phyloP scores from a whole-genome alignment of 2,888 invertebrate species.

The Papilio demoleus region DNA sequence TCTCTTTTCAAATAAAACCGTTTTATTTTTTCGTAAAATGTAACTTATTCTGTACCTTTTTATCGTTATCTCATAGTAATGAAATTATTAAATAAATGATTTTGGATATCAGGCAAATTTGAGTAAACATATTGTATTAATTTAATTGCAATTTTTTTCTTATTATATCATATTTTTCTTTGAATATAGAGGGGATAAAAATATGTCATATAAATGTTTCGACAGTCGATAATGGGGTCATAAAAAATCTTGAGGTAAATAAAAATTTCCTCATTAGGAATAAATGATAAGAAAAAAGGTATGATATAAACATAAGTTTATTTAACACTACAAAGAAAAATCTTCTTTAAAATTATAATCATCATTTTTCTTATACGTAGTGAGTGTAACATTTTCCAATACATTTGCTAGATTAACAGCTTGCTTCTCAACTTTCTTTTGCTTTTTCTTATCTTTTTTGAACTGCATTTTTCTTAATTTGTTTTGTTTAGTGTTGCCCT shows the following conservation, averaged over 20 bases:
- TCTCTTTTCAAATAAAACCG: neutral
- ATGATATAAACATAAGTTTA: conserved; percentile 23
- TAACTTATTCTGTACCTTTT: neutral
- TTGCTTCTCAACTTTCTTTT: conserved; percentile 82
- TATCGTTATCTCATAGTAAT: neutral
- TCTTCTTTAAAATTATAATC: conserved; percentile 86
- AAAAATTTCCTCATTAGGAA: too few species aligned
- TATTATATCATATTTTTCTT: too few species aligned
- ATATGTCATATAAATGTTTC: too few species aligned
- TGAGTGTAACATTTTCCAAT: conserved; percentile 84
- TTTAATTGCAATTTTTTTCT: too few species aligned
- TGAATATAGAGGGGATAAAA: too few species aligned
- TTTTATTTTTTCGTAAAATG: neutral
- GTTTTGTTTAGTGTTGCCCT: conserved; percentile 85
- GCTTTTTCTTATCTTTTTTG: conserved; percentile 85
- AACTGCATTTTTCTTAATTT: conserved; percentile 80
- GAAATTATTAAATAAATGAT: neutral
- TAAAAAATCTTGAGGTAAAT: too few species aligned
- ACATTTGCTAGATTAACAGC: conserved; percentile 85
- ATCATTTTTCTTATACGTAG: conserved; percentile 70
- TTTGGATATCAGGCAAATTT: too few species aligned
- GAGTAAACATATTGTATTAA: too few species aligned
- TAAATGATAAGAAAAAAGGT: neutral
- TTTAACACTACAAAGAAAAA: conserved; percentile 34
- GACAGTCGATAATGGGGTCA: too few species aligned